These are phyloP conservation scores for Caenorhabditis panamensis DNA, from an alignment of 2,888 invertebrate species.

Conservation along the genomic window DNA sequence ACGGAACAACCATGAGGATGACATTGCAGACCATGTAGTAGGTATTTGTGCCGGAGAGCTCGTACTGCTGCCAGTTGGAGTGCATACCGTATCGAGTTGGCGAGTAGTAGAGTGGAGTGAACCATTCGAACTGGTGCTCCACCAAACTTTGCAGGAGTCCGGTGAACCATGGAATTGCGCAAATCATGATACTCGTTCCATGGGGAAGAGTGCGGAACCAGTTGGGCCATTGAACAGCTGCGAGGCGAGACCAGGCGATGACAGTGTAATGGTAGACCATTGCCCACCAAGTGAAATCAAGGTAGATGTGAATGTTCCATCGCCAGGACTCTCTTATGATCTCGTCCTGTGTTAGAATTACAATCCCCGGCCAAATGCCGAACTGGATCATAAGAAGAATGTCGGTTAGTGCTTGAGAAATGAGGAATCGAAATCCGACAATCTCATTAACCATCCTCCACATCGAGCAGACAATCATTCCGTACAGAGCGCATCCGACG, in stretches of 20 bases:
- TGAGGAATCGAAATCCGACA: slow-evolving; percentile 74
- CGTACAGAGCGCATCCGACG: slow-evolving; percentile 70
- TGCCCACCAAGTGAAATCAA: slow-evolving; percentile 76
- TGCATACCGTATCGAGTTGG: slow-evolving; percentile 72
- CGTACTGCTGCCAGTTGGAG: slow-evolving; percentile 69
- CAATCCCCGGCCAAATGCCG: slow-evolving; percentile 75
- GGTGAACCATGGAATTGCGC: slow-evolving; percentile 73
- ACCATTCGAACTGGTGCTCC: slow-evolving; percentile 75
- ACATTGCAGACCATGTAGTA: slow-evolving; percentile 75
- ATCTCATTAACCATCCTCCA: slow-evolving; percentile 72
- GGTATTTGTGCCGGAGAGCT: slow-evolving; percentile 65
- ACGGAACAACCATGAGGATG: slow-evolving; percentile 72
- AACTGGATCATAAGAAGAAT: slow-evolving; percentile 73
- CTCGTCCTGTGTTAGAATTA: slow-evolving; percentile 71
- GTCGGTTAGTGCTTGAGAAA: slow-evolving; percentile 71
- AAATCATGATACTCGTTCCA: slow-evolving; percentile 69
- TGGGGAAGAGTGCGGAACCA: slow-evolving; percentile 71
- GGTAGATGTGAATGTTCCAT: slow-evolving; percentile 71
- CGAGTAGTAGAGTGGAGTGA: slow-evolving; percentile 73
- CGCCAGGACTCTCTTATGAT: slow-evolving; percentile 62
- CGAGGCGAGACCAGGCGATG: slow-evolving; percentile 73
- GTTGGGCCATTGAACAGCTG: slow-evolving; percentile 74
- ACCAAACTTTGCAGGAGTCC: slow-evolving; percentile 71
- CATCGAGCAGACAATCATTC: slow-evolving; percentile 70
- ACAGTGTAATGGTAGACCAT: slow-evolving; percentile 75